Conservation (phyloP, 2,888 invertebrate species). For the Mythimna impura region DNA sequence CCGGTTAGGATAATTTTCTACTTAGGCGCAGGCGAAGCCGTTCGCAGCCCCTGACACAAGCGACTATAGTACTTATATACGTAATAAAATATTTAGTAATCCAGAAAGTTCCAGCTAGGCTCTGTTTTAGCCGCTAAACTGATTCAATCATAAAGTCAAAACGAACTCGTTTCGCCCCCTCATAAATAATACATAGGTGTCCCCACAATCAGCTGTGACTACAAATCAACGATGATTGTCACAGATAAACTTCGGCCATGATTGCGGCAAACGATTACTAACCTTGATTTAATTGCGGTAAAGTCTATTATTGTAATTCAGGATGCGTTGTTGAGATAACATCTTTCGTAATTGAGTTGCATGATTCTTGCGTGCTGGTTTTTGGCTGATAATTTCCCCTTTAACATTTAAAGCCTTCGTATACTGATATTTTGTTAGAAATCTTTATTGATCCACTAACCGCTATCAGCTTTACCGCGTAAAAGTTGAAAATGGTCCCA, state of each 20-base stretch:
- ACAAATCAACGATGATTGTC: slow-evolving; percentile 55
- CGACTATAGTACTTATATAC: no score
- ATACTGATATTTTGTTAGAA: not conserved
- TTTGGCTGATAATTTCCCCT: slow-evolving; percentile 1
- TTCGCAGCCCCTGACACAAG: no score
- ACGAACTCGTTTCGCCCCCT: slow-evolving; percentile 21
- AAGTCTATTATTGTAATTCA: slow-evolving; percentile 50
- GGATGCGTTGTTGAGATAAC: slow-evolving; percentile 33
- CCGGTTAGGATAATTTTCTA: no score
- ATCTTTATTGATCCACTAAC: not conserved
- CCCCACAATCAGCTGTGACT: slow-evolving; percentile 47
- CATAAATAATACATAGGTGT: slow-evolving; percentile 58
- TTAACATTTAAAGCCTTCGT: not conserved
- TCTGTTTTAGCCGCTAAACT: slow-evolving; percentile 16
- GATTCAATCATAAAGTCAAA: slow-evolving; percentile 30
- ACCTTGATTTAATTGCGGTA: slow-evolving; percentile 62
- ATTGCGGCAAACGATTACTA: slow-evolving; percentile 62
- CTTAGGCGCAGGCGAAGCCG: no score
- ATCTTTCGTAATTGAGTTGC: slow-evolving; percentile 42
- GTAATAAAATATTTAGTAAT: not conserved
- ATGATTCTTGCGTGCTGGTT: not conserved
- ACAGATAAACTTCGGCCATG: slow-evolving; percentile 57
- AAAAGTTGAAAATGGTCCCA: no score
- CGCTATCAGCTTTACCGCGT: no score
- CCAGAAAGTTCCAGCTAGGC: not conserved